phyloP scores from a whole-genome alignment of 2,888 invertebrate genomes.

The Scaptomyza tumidula region DNA sequence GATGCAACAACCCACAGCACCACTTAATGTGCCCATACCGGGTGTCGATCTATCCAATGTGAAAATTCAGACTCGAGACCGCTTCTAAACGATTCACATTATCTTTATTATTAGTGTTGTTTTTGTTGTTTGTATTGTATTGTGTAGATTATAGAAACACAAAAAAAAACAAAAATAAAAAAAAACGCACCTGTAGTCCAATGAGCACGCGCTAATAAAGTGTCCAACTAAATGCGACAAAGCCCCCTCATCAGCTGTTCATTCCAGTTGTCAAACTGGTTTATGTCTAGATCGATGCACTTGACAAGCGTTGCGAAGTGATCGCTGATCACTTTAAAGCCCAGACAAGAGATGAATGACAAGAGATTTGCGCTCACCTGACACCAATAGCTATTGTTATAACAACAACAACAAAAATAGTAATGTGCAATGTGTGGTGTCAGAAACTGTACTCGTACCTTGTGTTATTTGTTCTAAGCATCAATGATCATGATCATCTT shows the following conservation, averaged over 20 bases:
- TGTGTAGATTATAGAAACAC: conserved; percentile 37
- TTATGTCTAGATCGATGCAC: conserved; percentile 54
- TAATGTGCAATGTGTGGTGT: conserved; percentile 4
- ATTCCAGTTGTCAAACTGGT: conserved; percentile 55
- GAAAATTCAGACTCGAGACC: conserved; percentile 45
- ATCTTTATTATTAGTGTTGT: not conserved
- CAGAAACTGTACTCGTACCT: conserved; percentile 19
- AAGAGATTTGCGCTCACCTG: conserved; percentile 45
- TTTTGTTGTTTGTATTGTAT: conserved; percentile 5
- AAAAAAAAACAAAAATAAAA: conserved; percentile 3
- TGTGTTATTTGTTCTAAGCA: not conserved
- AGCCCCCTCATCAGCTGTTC: conserved; percentile 49
- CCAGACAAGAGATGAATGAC: conserved; percentile 50
- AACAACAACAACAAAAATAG: conserved; percentile 35
- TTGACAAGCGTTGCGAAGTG: conserved; percentile 52
- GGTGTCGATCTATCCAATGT: conserved; percentile 71
- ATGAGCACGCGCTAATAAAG: conserved; percentile 52
- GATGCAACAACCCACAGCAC: not conserved
- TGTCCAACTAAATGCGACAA: conserved; percentile 34
- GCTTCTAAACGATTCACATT: conserved; percentile 36
- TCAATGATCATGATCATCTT: not conserved
- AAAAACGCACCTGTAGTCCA: conserved; percentile 46
- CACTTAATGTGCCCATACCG: conserved; percentile 42
- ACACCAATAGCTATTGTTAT: conserved; percentile 31
- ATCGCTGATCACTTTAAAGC: conserved; percentile 17